phyloP scores from a whole-genome alignment of 2,797 vertebrate genomes.

The Halcyon chelicuti region DNA sequence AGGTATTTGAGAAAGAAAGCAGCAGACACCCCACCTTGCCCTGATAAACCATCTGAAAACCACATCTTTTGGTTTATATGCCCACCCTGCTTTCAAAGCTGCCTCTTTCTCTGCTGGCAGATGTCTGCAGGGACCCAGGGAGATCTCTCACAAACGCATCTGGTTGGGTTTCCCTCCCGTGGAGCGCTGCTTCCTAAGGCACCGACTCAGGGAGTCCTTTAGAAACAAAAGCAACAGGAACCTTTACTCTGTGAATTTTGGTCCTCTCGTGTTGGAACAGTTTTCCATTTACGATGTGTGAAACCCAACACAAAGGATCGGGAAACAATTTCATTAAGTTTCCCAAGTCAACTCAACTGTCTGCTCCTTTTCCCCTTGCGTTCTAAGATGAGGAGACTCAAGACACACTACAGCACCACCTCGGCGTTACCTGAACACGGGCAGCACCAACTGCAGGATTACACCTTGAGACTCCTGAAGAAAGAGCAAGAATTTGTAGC shows the following conservation, averaged over 20 bases:
- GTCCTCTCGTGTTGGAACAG: no score
- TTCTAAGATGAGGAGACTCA: not conserved
- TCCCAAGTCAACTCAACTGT: not conserved
- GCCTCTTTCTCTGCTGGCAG: no score
- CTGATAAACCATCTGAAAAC: no score
- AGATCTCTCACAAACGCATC: no score
- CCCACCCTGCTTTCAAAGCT: no score
- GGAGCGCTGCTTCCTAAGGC: not conserved
- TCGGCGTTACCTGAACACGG: not conserved
- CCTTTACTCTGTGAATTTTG: no score
- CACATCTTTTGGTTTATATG: no score
- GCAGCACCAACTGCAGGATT: accelerated
- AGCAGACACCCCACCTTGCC: no score
- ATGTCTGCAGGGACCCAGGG: no score
- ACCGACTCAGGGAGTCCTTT: no score
- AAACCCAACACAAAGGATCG: not conserved
- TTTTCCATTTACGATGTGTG: no score
- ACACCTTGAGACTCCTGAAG: not conserved
- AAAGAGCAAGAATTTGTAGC: not conserved
- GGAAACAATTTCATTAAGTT: not conserved
- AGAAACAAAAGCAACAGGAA: not conserved
- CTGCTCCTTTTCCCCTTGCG: not conserved
- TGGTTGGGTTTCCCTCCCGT: not conserved
- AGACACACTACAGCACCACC: not conserved
- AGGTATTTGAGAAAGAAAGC: no score